Evolutionary conservation across 1,140 invertebrate genomes (phyloP).

Genomic region (Aleiodes sp.): DNA sequence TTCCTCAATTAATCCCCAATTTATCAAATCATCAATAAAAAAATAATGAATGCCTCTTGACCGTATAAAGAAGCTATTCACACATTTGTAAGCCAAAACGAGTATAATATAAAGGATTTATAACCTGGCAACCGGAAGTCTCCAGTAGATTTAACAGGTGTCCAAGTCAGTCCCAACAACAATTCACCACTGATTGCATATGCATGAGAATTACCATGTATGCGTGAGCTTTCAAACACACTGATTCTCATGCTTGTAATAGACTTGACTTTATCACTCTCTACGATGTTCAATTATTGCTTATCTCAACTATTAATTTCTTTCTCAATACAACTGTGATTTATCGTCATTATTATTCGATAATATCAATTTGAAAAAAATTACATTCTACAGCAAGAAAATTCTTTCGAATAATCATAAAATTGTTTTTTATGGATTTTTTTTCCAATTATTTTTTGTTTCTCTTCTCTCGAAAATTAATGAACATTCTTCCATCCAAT

Average conservation of each 20-base stretch:
- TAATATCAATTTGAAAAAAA: too few species aligned
- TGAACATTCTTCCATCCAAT: too few species aligned
- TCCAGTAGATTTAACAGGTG: constrained; percentile 38
- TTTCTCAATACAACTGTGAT: neutral
- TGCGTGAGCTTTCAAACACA: constrained; percentile 1
- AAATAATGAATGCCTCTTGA: neutral
- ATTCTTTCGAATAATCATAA: too few species aligned
- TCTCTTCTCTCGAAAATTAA: too few species aligned
- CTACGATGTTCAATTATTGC: neutral
- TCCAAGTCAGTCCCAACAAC: constrained; percentile 32
- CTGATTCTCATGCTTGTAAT: neutral
- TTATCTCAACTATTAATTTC: neutral
- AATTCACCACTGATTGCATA: constrained; percentile 36
- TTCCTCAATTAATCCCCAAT: neutral
- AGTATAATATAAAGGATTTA: constrained; percentile 31
- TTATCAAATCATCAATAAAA: neutral
- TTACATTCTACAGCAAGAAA: too few species aligned
- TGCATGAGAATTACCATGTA: constrained; percentile 19
- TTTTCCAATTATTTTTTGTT: too few species aligned
- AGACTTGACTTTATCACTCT: neutral
- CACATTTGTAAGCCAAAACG: neutral
- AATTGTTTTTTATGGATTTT: too few species aligned
- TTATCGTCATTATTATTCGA: too few species aligned
- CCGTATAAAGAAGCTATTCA: neutral
- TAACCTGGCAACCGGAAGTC: constrained; percentile 34